phyloP scores from a whole-genome alignment of 2,113 vertebrate genomes.

The Platysternon megacephalum region DNA sequence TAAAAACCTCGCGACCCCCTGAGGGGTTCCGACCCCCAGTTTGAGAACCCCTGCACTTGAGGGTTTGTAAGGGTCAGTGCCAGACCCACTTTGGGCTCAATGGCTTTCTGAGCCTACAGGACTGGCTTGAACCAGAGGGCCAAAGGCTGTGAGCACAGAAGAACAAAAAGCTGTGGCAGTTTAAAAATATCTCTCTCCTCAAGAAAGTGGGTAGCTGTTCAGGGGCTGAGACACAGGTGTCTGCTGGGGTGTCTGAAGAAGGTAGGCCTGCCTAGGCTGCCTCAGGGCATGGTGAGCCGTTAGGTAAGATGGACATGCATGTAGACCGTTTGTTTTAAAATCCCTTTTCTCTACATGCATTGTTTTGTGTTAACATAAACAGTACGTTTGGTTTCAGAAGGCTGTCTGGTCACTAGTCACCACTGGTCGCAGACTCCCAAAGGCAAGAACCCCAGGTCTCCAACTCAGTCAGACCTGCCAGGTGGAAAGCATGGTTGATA shows the following conservation, averaged over 20 bases:
- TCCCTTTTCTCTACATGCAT: neutral
- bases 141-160: accelerated
- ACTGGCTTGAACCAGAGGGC: neutral
- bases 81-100: neutral
- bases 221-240: neutral
- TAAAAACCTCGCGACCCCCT: too few relatives aligned
- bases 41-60: neutral
- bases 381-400: neutral
- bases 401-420: neutral
- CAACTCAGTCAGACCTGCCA: accelerated
- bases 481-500: accelerated
- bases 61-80: neutral
- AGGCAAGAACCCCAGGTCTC: neutral
- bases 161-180: accelerated
- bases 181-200: neutral
- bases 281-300: neutral
- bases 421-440: neutral
- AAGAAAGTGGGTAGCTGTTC: neutral
- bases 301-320: accelerated
- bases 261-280: neutral
- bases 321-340: neutral
- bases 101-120: neutral
- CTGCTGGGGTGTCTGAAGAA: neutral
- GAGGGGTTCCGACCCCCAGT: too few relatives aligned
- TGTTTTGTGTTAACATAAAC: neutral